phyloP scores from a whole-genome alignment of 35 echinoderm and acorn worm species.

The Hemicentrotus pulcherrimus region DNA sequence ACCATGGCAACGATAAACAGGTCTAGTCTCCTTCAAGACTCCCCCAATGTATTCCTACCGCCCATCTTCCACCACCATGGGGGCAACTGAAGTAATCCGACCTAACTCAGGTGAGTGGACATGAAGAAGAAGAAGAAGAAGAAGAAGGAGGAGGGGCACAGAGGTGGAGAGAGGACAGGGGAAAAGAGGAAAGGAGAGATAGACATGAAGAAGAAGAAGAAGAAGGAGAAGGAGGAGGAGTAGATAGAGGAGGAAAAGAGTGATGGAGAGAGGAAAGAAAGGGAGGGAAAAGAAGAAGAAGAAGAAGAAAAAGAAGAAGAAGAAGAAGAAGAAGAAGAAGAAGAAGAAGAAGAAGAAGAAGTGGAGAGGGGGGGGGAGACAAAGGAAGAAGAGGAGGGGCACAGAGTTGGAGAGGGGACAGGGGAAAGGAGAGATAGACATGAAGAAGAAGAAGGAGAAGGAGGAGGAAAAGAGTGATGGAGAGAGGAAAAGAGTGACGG shows the following conservation, averaged over 20 bases:
- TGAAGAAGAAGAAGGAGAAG: no score
- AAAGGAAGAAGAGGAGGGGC: neutral
- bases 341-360: neutral
- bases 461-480: no score
- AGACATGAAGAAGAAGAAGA: neutral
- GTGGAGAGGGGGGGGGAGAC: neutral
- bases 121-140: neutral
- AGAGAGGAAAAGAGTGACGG: neutral
- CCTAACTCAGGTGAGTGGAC: conserved; percentile 18
- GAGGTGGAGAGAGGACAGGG: neutral
- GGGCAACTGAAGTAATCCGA: conserved; percentile 33
- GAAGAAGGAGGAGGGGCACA: neutral
- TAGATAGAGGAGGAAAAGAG: neutral
- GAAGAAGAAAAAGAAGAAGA: no score
- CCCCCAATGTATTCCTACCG: conserved; percentile 40
- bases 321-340: no score
- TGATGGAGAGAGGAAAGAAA: neutral
- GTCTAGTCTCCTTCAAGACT: neutral
- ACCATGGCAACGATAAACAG: conserved; percentile 20
- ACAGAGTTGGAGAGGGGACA: no score
- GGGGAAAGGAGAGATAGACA: no score
- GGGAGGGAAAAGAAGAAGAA: neutral
- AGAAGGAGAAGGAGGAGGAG: no score
- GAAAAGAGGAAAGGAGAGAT: neutral
- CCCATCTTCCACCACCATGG: neutral